phyloP scores from a whole-genome alignment of 2,797 vertebrate species.

The Pyrocephalus nanus region DNA sequence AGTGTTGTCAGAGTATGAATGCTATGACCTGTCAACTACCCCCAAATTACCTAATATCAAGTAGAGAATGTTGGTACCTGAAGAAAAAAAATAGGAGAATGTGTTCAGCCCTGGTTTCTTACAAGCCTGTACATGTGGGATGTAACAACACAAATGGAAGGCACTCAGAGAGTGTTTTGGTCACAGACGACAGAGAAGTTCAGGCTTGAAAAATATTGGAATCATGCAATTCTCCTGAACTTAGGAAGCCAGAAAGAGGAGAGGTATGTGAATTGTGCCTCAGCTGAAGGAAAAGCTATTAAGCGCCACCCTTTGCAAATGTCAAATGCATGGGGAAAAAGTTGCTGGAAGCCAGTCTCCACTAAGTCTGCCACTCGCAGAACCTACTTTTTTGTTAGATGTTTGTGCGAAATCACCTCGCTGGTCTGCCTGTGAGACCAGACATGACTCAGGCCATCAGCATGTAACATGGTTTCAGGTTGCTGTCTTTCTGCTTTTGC shows the following conservation, averaged over 20 bases:
- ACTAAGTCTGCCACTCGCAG: not conserved
- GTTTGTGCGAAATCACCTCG: conserved; percentile 26
- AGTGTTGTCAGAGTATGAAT: not conserved
- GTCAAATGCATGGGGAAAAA: conserved; percentile 22
- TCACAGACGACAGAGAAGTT: not conserved
- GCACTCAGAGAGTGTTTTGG: not conserved
- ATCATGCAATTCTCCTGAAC: not conserved
- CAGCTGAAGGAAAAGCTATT: conserved; percentile 12
- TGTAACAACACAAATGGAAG: not conserved
- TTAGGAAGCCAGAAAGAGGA: not conserved
- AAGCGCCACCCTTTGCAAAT: not conserved
- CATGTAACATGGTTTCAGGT: conserved; percentile 37
- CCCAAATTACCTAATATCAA: not conserved
- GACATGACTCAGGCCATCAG: conserved; percentile 53
- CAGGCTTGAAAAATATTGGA: not conserved
- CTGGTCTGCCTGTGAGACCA: conserved; percentile 16
- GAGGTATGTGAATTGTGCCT: not conserved
- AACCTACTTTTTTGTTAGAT: not conserved
- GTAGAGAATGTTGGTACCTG: not conserved
- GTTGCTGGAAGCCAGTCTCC: not conserved
- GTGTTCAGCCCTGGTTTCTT: not conserved
- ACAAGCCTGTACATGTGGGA: not conserved
- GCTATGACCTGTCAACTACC: not conserved
- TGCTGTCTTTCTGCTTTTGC: conserved; percentile 24
- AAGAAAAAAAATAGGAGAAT: not conserved